Conservation (phyloP, 2,888 invertebrate genomes). For the Tinea semifulvella region DNA sequence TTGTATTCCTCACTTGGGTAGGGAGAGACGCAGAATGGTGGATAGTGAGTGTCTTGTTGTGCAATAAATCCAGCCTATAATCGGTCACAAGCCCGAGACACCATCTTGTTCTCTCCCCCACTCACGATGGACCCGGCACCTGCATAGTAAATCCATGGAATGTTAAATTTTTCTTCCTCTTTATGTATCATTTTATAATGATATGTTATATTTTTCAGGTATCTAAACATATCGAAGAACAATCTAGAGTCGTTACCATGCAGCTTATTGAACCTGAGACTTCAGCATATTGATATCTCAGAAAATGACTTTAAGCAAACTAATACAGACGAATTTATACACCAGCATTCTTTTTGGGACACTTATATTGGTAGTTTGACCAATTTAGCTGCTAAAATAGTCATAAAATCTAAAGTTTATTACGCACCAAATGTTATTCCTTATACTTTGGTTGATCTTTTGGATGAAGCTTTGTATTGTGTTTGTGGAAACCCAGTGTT, state of each 20-base stretch:
- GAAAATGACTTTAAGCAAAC: conserved; percentile 56
- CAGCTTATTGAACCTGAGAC: conserved; percentile 58
- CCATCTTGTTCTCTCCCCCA: too few species aligned
- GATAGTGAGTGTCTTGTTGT: too few species aligned
- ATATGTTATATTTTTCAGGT: conserved; percentile 35
- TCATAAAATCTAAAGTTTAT: conserved; percentile 57
- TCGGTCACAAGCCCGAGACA: too few species aligned
- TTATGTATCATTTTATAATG: conserved; percentile 14
- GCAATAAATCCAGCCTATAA: too few species aligned
- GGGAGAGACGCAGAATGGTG: too few species aligned
- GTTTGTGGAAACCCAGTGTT: conserved; percentile 65
- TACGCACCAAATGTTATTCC: conserved; percentile 70
- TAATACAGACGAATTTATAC: conserved; percentile 19
- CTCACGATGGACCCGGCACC: too few species aligned
- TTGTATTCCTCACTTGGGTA: too few species aligned
- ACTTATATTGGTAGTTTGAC: conserved; percentile 59
- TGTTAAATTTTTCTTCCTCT: too few species aligned
- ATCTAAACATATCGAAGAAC: conserved; percentile 66
- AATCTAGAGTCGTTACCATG: conserved; percentile 65
- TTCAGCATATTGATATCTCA: conserved; percentile 67
- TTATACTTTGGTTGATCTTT: conserved; percentile 62
- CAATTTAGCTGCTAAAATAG: conserved; percentile 60
- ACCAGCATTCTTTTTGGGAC: conserved; percentile 33
- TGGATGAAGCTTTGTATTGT: conserved; percentile 71
- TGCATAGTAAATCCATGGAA: too few species aligned